A percentile compares a stretch with the other conserved stretches of the same genome.
Evolutionary conservation across 2,113 vertebrate species (phyloP).

Genomic region (Solea senegalensis): DNA sequence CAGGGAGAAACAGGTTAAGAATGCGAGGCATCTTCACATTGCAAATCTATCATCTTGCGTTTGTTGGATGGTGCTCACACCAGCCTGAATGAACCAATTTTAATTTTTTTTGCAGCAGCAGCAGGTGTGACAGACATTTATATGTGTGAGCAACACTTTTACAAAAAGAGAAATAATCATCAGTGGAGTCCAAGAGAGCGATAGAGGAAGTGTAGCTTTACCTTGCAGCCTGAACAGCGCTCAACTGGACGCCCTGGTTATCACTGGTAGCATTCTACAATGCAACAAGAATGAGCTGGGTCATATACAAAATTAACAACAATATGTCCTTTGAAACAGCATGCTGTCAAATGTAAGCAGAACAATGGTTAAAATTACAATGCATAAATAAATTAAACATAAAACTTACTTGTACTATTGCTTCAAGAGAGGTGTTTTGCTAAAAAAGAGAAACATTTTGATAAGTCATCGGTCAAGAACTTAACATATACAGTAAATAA

Average conservation of each 20-base stretch:
- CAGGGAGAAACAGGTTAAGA: constrained; percentile 19
- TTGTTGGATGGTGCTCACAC: too few species aligned
- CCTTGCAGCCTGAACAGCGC: constrained; percentile 98
- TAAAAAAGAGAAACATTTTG: constrained; percentile 58
- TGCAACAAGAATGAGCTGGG: not conserved
- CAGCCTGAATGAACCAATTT: too few species aligned
- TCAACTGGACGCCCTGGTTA: constrained; percentile 97
- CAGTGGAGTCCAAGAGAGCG: not conserved
- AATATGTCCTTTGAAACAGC: rapidly evolving
- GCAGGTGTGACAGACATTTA: not conserved
- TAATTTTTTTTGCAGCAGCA: too few species aligned
- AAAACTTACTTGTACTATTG: constrained; percentile 95
- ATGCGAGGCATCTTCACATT: constrained; percentile 8
- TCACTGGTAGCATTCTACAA: constrained; percentile 97
- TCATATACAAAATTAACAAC: constrained; percentile 1
- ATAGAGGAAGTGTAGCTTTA: constrained; percentile 63
- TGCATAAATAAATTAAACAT: not conserved
- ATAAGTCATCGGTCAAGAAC: constrained; percentile 4
- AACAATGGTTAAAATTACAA: not conserved
- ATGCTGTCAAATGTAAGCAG: not conserved
- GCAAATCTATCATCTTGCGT: not conserved
- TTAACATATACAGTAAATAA: not conserved
- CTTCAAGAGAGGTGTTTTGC: constrained; percentile 99
- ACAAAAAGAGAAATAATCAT: not conserved
- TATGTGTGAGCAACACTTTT: not conserved